Percentiles rank a stretch among this genome's conserved stretches.
phyloP scores from a whole-genome alignment of 2,888 invertebrate species.

The Cephus spinipes region DNA sequence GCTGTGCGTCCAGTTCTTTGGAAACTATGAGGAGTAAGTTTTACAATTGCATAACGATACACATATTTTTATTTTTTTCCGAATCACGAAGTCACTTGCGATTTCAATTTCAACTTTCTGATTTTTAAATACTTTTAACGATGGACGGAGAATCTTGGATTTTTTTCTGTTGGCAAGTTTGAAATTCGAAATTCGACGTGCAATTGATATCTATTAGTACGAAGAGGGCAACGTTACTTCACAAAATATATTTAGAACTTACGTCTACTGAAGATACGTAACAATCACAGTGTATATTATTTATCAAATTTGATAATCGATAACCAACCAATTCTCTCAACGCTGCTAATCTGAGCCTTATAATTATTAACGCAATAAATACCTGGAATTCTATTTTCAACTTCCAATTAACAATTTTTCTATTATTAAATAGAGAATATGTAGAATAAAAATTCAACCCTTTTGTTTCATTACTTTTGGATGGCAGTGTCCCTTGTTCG shows the following conservation, averaged over 20 bases:
- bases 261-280: too few species aligned
- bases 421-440: too few species aligned
- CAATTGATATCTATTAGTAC: too few species aligned
- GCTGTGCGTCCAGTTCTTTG: constrained; percentile 82
- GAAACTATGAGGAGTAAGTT: constrained; percentile 81
- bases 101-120: not conserved
- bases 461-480: not conserved
- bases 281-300: too few species aligned
- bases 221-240: too few species aligned
- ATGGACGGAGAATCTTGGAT: too few species aligned
- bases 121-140: too few species aligned
- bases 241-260: too few species aligned
- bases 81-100: not conserved
- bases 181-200: too few species aligned
- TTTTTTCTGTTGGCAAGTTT: too few species aligned
- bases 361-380: not conserved
- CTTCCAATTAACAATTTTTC: not conserved
- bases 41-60: not conserved
- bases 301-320: too few species aligned
- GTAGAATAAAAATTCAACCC: not conserved
- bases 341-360: not conserved
- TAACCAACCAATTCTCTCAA: not conserved
- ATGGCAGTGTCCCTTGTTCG: not conserved
- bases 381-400: not conserved
- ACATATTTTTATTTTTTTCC: not conserved